Base-by-base conservation (phyloP, 2,888 invertebrate genomes). In the Eurois occulta region DNA sequence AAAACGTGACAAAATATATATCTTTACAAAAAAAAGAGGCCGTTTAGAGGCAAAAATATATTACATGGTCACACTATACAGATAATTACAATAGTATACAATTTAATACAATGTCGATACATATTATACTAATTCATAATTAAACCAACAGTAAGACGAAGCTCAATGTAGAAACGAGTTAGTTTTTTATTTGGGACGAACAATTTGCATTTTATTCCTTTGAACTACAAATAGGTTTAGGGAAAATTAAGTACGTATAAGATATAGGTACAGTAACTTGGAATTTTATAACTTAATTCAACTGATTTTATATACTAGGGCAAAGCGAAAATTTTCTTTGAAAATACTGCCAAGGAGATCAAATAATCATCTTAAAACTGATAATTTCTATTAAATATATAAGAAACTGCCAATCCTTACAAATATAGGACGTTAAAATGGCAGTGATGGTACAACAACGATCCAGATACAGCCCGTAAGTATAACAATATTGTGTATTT, bases 1-100 rank as follows among this genome's bases (percentile, higher is more conserved):
- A 93, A 93, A 94, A 89, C 65, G 87, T 90, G 92, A 93, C 92
- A 91, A 94, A 92, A 93, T 87, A 93, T 88, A 90, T 85, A 86
- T 83, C 71, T 90, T 89, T 90, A 88, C 91, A 93, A 88, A 92
- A 80, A 72, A 92, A 91, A 91, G 85, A 86, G 88, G 75, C 88
- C 87, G 74, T 85, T 86, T 78, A 78, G 77, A 65, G 82, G 87
- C 87, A 80, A 86, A 84, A 86, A 81, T 85, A 86, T 87, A 86
- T 86, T 84, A 88, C 84, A 89, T 84, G 89, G 88, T 90, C 90
- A 90, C 88, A 89, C 69, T 87, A 88, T 89, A 87, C 90, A 86
- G 85, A 85, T 79, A 89, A 87, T 87, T 88, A 90, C 87, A 90
- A 83, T 87, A 81, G 79, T 85, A 82, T 86, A 87, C 89, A 87